Evolutionary conservation across 2,888 invertebrate genomes (phyloP).

Genomic region (Autographa gamma): DNA sequence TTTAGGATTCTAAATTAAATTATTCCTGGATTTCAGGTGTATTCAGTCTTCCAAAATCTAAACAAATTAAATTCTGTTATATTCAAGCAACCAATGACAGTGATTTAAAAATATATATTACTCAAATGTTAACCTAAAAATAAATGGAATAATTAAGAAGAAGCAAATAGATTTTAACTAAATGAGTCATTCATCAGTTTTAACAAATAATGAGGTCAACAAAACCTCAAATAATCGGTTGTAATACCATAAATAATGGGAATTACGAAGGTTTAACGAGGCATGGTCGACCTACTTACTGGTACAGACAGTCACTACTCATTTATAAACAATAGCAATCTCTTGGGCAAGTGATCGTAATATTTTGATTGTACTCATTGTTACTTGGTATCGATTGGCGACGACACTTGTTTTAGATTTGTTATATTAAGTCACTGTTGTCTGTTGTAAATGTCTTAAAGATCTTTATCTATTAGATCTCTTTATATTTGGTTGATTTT

Average conservation of each 20-base stretch:
- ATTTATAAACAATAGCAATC: constrained; percentile 38
- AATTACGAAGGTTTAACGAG: constrained; percentile 20
- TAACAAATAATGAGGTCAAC: constrained; percentile 1
- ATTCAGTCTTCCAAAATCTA: too few relatives aligned
- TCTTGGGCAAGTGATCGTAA: constrained; percentile 30
- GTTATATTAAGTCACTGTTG: background rate
- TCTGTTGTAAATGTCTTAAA: too few relatives aligned
- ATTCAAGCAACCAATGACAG: too few relatives aligned
- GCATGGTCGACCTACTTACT: constrained; percentile 37
- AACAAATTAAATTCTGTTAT: too few relatives aligned
- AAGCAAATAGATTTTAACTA: too few relatives aligned
- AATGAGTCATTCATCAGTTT: background rate
- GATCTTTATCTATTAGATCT: too few relatives aligned
- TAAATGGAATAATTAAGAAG: too few relatives aligned
- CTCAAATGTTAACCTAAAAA: too few relatives aligned
- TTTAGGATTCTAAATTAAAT: too few relatives aligned
- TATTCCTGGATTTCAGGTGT: too few relatives aligned
- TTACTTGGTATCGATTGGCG: constrained; percentile 8
- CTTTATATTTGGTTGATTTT: too few relatives aligned
- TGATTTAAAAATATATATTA: too few relatives aligned
- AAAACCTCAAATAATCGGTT: background rate
- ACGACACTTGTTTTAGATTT: constrained; percentile 3
- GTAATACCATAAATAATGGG: background rate
- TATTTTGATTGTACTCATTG: constrained; percentile 22
- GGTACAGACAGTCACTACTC: background rate